Evolutionary conservation across 2,113 vertebrate species (phyloP).

Genomic region (Nannobrachium achirus): DNA sequence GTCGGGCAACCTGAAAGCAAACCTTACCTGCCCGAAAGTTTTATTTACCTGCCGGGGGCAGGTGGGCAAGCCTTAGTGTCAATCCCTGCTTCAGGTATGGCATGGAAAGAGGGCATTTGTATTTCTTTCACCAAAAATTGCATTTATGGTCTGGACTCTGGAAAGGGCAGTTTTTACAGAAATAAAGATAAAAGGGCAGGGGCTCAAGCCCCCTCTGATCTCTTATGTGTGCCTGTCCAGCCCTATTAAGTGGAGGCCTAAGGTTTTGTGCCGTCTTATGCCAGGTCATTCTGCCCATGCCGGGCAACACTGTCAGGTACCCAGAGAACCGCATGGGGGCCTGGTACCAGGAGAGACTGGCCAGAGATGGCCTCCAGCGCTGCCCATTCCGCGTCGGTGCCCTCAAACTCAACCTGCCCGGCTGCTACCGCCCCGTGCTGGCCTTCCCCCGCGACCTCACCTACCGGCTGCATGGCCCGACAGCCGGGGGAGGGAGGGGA

Average conservation of each 20-base stretch:
- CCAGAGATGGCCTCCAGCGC: conserved; percentile 81
- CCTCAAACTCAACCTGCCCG: conserved; percentile 91
- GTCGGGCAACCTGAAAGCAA: too few relatives aligned
- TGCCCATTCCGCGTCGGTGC: conserved; percentile 85
- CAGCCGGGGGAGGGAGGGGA: conserved; percentile 36
- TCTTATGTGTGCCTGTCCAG: too few relatives aligned
- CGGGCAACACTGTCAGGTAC: conserved; percentile 89
- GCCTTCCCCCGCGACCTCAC: conserved; percentile 83
- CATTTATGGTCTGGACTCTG: too few relatives aligned
- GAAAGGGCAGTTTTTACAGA: too few relatives aligned
- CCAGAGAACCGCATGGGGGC: conserved; percentile 80
- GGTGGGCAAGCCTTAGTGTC: too few relatives aligned
- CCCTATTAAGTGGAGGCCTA: not conserved
- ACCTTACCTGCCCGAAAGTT: too few relatives aligned
- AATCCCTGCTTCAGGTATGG: too few relatives aligned
- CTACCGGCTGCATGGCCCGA: conserved; percentile 71
- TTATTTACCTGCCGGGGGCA: too few relatives aligned
- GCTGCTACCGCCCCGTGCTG: conserved; percentile 90
- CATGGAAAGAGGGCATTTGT: too few relatives aligned
- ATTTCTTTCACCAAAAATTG: too few relatives aligned
- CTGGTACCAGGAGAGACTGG: conserved; percentile 85
- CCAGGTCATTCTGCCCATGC: conserved; percentile 93
- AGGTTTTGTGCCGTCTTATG: not conserved
- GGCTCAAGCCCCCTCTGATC: too few relatives aligned
- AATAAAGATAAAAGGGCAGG: too few relatives aligned